Conservation (phyloP, 2,113 vertebrate species). For the Opisthocomus hoazin region DNA sequence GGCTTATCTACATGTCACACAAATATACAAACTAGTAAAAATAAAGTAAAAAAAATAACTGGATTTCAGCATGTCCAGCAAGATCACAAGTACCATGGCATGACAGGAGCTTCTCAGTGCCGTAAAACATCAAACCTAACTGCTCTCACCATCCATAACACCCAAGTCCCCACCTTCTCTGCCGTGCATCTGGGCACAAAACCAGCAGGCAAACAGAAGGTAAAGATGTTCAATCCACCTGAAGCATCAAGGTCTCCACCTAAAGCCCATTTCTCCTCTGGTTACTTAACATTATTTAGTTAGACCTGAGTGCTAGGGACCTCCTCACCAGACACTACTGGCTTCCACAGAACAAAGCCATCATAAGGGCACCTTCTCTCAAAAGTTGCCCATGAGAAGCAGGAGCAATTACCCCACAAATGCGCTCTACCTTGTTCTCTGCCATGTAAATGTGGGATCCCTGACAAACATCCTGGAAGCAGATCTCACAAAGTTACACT, state of each 20-base stretch:
- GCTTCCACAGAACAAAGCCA: neutral
- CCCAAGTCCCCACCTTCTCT: neutral
- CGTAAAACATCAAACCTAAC: neutral
- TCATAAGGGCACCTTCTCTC: neutral
- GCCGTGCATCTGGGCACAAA: neutral
- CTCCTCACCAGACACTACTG: neutral
- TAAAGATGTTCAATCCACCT: neutral
- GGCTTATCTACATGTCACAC: neutral
- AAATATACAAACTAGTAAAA: neutral
- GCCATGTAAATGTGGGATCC: neutral
- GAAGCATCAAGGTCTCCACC: neutral
- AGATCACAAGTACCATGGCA: accelerated
- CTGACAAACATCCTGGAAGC: neutral
- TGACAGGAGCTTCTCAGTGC: neutral
- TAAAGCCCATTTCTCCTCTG: neutral
- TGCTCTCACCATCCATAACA: neutral
- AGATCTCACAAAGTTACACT: neutral
- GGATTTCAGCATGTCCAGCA: neutral
- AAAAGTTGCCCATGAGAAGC: neutral
- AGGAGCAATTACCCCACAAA: neutral
- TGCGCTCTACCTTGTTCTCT: neutral
- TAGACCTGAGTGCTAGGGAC: neutral
- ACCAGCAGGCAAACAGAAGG: neutral
- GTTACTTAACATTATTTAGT: neutral
- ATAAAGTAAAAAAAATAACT: neutral